Conservation (phyloP, 2,797 vertebrate genomes). For the Catamblyrhynchus diadema region DNA sequence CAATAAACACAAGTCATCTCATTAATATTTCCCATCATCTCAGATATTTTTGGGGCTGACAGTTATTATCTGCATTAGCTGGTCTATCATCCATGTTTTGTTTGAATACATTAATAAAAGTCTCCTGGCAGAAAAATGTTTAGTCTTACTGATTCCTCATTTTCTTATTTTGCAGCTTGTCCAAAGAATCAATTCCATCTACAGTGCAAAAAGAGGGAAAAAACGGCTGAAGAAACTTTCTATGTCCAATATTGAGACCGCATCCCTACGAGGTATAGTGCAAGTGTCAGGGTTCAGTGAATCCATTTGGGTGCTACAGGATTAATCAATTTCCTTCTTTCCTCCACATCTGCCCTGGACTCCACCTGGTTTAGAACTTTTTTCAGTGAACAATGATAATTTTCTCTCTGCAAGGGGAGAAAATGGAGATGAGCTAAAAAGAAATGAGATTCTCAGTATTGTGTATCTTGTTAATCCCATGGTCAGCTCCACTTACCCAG, state of each 20-base stretch:
- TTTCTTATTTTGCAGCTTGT: constrained; percentile 84
- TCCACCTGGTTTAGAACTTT: background rate
- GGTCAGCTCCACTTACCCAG: background rate
- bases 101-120: background rate
- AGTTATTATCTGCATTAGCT: background rate
- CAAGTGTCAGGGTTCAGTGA: background rate
- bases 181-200: constrained; percentile 98
- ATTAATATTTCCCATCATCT: background rate
- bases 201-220: constrained; percentile 97
- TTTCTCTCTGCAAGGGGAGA: background rate
- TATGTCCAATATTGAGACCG: constrained; percentile 91
- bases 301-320: background rate
- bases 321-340: background rate
- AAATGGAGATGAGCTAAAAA: background rate
- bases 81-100: background rate
- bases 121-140: background rate
- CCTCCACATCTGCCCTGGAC: background rate
- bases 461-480: background rate
- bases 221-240: constrained; percentile 96
- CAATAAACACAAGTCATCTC: background rate
- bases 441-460: background rate
- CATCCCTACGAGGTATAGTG: constrained; percentile 89
- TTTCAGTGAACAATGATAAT: background rate
- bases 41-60: background rate
- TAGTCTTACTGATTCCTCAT: background rate